phyloP scores from a whole-genome alignment of 2,113 vertebrate species.

The Cavia aperea region DNA sequence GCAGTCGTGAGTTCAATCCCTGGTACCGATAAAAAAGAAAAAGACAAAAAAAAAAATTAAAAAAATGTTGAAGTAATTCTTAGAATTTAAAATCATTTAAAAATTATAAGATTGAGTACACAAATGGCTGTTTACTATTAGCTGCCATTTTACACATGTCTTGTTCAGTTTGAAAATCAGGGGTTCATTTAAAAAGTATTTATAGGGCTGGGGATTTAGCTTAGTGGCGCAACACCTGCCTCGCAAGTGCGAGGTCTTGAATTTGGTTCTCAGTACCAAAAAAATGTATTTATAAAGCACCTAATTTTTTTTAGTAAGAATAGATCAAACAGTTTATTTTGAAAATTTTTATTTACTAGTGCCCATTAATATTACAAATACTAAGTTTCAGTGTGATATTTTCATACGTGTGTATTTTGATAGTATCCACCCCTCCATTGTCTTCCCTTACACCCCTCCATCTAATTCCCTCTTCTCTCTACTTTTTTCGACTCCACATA shows the following conservation, averaged over 20 bases:
- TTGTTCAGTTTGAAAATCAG: neutral
- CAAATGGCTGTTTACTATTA: neutral
- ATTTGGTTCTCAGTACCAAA: too few species aligned
- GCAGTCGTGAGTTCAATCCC: too few species aligned
- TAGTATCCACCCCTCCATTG: neutral
- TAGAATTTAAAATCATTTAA: neutral
- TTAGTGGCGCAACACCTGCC: too few species aligned
- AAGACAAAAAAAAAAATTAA: too few species aligned
- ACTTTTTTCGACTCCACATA: neutral
- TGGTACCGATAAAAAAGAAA: too few species aligned
- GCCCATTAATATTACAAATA: neutral
- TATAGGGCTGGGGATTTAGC: too few species aligned
- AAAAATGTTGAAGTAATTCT: neutral
- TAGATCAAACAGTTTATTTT: neutral
- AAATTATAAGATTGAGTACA: neutral
- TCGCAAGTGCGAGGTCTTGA: too few species aligned
- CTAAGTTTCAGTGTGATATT: neutral
- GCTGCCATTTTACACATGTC: neutral
- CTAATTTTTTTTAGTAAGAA: neutral
- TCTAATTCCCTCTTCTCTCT: neutral
- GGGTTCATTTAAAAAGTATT: neutral
- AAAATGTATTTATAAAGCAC: neutral
- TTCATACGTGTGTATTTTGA: neutral
- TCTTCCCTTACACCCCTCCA: neutral
- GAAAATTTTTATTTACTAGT: neutral